Percentiles rank a stretch among this genome's conserved stretches.
Conservation (phyloP, 2,888 invertebrate species). For the Drosophila prostipennis region DNA sequence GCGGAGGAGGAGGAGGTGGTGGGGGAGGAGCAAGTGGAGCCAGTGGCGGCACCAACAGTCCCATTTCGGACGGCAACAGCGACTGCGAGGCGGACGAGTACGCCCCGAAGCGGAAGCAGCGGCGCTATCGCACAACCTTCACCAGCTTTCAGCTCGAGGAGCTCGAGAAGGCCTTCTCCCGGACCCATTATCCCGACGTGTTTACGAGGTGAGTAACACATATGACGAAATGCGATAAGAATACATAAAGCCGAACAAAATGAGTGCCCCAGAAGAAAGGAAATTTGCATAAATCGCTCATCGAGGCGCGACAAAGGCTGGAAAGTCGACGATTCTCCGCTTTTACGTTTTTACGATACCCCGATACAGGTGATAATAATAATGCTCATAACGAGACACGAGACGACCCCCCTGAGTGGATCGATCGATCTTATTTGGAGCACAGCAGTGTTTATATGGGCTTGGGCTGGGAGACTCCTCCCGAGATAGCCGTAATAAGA, state of each 20-base stretch:
- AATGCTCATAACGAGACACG: conserved; percentile 18
- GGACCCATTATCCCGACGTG: conserved; percentile 99
- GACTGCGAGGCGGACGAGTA: conserved; percentile 90
- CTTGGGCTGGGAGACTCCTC: background rate
- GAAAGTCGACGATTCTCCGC: conserved; percentile 10
- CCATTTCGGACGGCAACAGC: conserved; percentile 87
- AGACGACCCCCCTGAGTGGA: conserved; percentile 37
- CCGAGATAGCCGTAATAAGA: conserved; percentile 4
- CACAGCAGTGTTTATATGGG: conserved; percentile 5
- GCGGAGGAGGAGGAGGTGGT: too few relatives aligned
- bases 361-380: conserved; percentile 26
- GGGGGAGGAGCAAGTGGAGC: conserved; percentile 67
- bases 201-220: conserved; percentile 92
- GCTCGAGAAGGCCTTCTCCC: conserved; percentile 97
- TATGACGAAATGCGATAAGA: conserved; percentile 39
- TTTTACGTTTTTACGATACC: conserved; percentile 30
- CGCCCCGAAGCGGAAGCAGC: conserved; percentile 94
- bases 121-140: conserved; percentile 96
- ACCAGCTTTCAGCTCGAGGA: conserved; percentile 98
- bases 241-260: background rate
- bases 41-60: conserved; percentile 84
- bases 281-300: conserved; percentile 65
- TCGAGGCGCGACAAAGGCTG: conserved; percentile 36
- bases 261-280: conserved; percentile 16
- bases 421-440: conserved; percentile 39